Evolutionary conservation across 2,797 vertebrate genomes (phyloP).

Genomic region (Sebastes glaucus): DNA sequence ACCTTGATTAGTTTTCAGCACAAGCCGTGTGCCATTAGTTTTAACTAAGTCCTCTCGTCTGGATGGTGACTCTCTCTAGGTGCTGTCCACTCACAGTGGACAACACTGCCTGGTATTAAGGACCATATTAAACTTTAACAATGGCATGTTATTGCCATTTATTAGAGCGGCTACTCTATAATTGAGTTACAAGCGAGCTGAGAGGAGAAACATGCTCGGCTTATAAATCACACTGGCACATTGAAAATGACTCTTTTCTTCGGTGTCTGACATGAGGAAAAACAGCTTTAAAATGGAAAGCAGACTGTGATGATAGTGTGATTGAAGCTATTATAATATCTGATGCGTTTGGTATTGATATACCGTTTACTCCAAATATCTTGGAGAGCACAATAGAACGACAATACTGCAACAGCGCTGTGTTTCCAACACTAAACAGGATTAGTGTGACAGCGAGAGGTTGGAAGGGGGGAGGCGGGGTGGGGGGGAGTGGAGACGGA

Average conservation of each 20-base stretch:
- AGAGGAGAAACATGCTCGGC: conserved; percentile 52
- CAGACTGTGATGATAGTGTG: neutral
- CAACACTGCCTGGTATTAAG: conserved; percentile 36
- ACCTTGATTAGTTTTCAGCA: conserved; percentile 44
- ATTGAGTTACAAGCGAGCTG: conserved; percentile 65
- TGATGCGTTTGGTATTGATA: conserved; percentile 46
- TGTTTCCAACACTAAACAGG: conserved; percentile 68
- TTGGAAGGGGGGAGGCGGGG: neutral
- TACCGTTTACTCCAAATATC: conserved; percentile 58
- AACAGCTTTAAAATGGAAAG: conserved; percentile 22
- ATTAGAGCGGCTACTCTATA: conserved; percentile 62
- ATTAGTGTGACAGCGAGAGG: conserved; percentile 75
- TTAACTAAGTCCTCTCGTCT: conserved; percentile 20
- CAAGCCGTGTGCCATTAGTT: conserved; percentile 16
- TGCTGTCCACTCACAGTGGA: conserved; percentile 52
- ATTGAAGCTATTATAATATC: conserved; percentile 48
- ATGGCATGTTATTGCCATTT: conserved; percentile 69
- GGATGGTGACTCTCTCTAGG: conserved; percentile 22
- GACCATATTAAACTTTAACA: conserved; percentile 75
- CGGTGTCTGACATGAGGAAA: neutral
- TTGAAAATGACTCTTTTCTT: conserved; percentile 43
- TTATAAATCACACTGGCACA: conserved; percentile 61
- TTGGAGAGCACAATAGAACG: conserved; percentile 43
- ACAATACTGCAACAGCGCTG: conserved; percentile 29
- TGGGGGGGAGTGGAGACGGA: conserved; percentile 31